A percentile compares a stretch with the other conserved stretches of the same genome.
Evolutionary conservation across 2,113 vertebrate species (phyloP).

Genomic region (Perccottus glenii): DNA sequence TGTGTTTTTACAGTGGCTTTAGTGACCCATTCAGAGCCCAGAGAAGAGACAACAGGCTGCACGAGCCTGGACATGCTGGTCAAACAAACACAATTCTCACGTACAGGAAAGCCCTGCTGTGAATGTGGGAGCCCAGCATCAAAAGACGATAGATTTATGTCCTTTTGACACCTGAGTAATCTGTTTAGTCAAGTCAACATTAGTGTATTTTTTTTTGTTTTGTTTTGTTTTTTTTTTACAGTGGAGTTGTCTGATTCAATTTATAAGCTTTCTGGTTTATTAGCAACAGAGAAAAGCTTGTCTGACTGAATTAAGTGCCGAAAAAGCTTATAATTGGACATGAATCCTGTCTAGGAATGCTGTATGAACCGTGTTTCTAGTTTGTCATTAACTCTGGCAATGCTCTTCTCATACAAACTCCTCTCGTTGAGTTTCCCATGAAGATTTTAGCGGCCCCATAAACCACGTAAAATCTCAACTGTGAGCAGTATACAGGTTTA

Average conservation of each 20-base stretch:
- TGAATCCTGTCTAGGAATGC: too few species aligned
- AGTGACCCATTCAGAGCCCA: slow-evolving; percentile 49
- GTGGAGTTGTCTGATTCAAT: too few species aligned
- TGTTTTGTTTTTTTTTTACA: too few species aligned
- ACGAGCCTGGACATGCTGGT: slow-evolving; percentile 50
- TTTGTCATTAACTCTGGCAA: background rate
- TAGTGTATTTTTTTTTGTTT: too few species aligned
- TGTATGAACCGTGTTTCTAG: too few species aligned
- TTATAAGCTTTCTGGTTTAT: too few species aligned
- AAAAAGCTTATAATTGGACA: too few species aligned
- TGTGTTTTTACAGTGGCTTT: slow-evolving; percentile 61
- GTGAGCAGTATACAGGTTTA: slow-evolving; percentile 15
- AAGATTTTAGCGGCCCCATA: background rate
- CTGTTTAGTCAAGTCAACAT: background rate
- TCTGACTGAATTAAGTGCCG: too few species aligned
- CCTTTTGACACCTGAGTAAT: background rate
- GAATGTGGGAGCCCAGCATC: background rate
- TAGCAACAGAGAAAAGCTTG: too few species aligned
- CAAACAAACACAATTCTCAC: slow-evolving; percentile 54
- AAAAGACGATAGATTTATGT: slow-evolving; percentile 5
- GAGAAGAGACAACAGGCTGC: slow-evolving; percentile 46
- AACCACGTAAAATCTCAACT: background rate
- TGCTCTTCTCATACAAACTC: background rate
- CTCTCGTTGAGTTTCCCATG: slow-evolving; percentile 13
- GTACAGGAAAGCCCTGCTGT: slow-evolving; percentile 23